phyloP scores from a whole-genome alignment of 37 sponge, comb jelly and placozoan species.

The Mnemiopsis leidyi region DNA sequence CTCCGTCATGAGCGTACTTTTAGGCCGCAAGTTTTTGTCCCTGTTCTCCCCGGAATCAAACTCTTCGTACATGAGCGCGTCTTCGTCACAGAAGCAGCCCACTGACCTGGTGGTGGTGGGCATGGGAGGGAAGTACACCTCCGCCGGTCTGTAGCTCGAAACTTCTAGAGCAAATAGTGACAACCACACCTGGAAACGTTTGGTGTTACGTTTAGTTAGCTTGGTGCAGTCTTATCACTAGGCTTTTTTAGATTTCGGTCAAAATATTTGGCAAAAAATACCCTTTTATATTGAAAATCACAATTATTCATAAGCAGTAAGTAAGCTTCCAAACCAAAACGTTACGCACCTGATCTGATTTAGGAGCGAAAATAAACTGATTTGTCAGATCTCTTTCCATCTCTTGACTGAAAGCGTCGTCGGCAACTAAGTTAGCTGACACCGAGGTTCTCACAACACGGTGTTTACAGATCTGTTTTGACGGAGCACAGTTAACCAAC shows the following conservation, averaged over 20 bases:
- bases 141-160: conserved; percentile 7
- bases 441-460: not conserved
- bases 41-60: not conserved
- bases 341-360: not conserved
- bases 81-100: not conserved
- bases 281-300: no score
- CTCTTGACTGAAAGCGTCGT: not conserved
- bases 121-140: conserved; percentile 13
- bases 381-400: not conserved
- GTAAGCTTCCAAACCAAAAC: no score
- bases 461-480: not conserved
- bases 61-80: not conserved
- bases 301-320: no score
- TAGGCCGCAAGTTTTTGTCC: not conserved
- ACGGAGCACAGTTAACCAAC: not conserved
- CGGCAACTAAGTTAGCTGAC: not conserved
- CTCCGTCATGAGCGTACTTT: not conserved
- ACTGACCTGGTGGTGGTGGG: not conserved
- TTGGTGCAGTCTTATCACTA: no score
- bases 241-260: no score
- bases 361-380: not conserved
- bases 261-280: no score
- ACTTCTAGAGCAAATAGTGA: conserved; percentile 17
- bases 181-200: conserved; percentile 37
- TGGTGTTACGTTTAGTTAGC: no score